These are phyloP conservation scores for Chelidonichthys spinosus DNA, from an alignment of 2,797 vertebrate genomes.

Conservation along the genomic window DNA sequence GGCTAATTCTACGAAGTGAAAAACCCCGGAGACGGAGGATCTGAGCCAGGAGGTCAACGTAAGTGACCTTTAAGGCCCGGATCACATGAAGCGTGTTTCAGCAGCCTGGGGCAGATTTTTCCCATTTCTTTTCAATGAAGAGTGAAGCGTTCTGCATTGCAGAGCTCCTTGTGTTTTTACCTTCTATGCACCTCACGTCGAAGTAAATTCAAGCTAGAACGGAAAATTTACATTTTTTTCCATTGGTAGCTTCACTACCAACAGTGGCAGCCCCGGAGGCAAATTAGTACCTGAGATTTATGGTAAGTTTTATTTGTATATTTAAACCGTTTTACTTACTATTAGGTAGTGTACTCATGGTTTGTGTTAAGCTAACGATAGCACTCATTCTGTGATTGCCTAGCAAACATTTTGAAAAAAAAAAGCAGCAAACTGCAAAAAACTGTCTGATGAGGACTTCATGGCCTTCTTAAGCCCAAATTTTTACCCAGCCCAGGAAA, in stretches of 20 bases:
- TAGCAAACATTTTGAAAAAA: too few species aligned
- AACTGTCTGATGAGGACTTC: neutral
- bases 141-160: neutral
- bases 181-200: neutral
- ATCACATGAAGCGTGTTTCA: neutral
- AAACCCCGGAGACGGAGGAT: neutral
- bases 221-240: too few species aligned
- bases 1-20: too few species aligned
- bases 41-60: neutral
- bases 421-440: too few species aligned
- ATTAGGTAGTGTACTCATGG: neutral
- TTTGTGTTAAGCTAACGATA: neutral
- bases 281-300: neutral
- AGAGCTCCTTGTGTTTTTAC: neutral
- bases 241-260: neutral
- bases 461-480: neutral
- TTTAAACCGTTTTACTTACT: too few species aligned
- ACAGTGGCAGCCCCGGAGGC: neutral
- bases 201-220: neutral
- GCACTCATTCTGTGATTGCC: neutral
- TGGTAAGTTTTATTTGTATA: neutral
- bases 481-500: neutral
- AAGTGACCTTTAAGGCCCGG: conserved; percentile 3
- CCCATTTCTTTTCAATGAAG: neutral
- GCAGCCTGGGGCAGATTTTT: neutral